Percentiles rank a stretch among this genome's conserved stretches.
These are phyloP conservation scores for Festucalex cinctus DNA, from an alignment of 2,113 vertebrate species.

Conservation along the genomic window DNA sequence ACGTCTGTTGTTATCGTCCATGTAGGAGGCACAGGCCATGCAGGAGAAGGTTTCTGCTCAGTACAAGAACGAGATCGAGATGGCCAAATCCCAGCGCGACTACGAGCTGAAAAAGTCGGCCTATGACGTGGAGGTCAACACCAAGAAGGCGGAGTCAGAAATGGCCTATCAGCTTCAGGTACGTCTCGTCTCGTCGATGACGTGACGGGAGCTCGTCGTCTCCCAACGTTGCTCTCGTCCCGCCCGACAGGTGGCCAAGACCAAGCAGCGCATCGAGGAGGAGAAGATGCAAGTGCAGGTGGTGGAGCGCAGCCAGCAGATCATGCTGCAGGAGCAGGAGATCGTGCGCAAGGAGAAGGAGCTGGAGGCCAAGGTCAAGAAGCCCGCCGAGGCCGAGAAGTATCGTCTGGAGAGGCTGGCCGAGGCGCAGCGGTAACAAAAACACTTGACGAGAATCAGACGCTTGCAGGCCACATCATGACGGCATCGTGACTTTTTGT, in stretches of 20 bases:
- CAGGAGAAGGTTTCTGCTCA: conserved; percentile 89
- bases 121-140: conserved; percentile 87
- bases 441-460: no score
- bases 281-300: conserved; percentile 89
- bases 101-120: conserved; percentile 86
- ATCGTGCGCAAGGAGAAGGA: conserved; percentile 83
- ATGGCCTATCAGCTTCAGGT: conserved; percentile 93
- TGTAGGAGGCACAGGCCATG: conserved; percentile 85
- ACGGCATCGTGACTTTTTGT: background rate
- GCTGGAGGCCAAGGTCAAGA: conserved; percentile 84
- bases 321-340: conserved; percentile 88
- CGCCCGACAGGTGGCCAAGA: conserved; percentile 84
- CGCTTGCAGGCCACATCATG: no score
- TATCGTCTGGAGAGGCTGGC: conserved; percentile 83
- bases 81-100: conserved; percentile 91
- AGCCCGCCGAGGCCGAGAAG: conserved; percentile 85
- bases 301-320: conserved; percentile 88
- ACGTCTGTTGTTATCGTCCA: no score
- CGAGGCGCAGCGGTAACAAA: conserved; percentile 77
- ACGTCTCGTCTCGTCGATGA: background rate
- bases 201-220: background rate
- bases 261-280: conserved; percentile 90
- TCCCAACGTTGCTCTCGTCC: background rate
- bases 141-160: conserved; percentile 86
- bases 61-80: conserved; percentile 87